Percentiles rank a stretch among this genome's conserved stretches.
Evolutionary conservation across 2,797 vertebrate genomes (phyloP).

Genomic region (Trachops cirrhosus): DNA sequence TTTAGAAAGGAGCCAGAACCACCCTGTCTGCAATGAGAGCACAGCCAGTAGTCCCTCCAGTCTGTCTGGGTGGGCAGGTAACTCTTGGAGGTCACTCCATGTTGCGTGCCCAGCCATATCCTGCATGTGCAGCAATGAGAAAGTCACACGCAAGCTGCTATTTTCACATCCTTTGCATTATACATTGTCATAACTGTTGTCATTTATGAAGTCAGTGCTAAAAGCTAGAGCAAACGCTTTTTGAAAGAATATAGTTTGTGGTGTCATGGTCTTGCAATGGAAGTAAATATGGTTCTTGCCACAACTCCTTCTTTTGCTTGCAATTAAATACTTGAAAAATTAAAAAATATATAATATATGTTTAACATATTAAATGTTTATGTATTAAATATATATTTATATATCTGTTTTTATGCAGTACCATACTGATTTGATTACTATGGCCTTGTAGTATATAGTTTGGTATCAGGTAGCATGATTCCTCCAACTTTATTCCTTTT

Average conservation of each 20-base stretch:
- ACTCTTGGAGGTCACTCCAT: background rate
- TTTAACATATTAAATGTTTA: too few species aligned
- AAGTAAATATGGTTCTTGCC: slow-evolving; percentile 90
- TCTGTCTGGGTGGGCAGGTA: background rate
- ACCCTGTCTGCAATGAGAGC: background rate
- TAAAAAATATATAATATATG: background rate
- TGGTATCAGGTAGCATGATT: background rate
- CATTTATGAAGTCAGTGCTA: slow-evolving; percentile 74
- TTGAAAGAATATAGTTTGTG: slow-evolving; percentile 81
- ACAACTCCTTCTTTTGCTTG: slow-evolving; percentile 88
- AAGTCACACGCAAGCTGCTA: slow-evolving; percentile 62
- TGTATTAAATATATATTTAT: too few species aligned
- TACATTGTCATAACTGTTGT: slow-evolving; percentile 69
- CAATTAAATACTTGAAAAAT: slow-evolving; percentile 79
- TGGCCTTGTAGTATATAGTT: background rate
- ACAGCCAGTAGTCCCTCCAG: background rate
- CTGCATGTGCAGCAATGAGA: background rate
- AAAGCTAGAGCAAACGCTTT: slow-evolving; percentile 83
- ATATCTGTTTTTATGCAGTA: background rate
- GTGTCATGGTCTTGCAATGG: slow-evolving; percentile 86
- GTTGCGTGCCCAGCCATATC: background rate
- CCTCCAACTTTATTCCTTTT: background rate
- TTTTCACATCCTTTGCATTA: slow-evolving; percentile 85
- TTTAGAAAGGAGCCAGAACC: background rate
- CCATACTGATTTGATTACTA: background rate